phyloP scores from a whole-genome alignment of 2,888 invertebrate genomes.

The Cheiracanthium punctorium region DNA sequence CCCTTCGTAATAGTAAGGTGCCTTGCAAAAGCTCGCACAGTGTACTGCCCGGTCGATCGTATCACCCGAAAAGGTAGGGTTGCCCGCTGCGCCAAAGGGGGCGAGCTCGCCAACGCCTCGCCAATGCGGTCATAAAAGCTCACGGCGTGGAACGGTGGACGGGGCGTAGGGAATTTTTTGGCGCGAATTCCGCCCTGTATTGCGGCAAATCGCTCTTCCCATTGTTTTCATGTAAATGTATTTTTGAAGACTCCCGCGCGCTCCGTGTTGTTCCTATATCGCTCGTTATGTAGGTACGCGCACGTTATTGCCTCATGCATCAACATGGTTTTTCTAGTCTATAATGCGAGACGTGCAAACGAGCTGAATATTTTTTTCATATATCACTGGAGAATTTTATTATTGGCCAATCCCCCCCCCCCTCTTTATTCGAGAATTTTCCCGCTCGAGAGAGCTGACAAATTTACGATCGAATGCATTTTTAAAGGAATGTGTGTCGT shows the following conservation, averaged over 20 bases:
- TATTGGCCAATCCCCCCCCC: no score
- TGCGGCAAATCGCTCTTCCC: slow-evolving; percentile 61
- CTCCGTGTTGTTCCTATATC: not conserved
- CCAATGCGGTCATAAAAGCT: slow-evolving; percentile 57
- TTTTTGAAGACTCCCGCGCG: slow-evolving; percentile 50
- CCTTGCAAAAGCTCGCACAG: slow-evolving; percentile 49
- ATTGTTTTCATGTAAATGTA: slow-evolving; percentile 65
- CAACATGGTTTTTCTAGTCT: slow-evolving; percentile 12
- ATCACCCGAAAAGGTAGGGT: slow-evolving; percentile 65
- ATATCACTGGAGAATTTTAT: not conserved
- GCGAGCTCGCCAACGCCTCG: slow-evolving; percentile 39
- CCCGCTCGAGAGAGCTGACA: not conserved
- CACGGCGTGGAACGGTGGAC: slow-evolving; percentile 17
- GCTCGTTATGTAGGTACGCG: slow-evolving; percentile 5
- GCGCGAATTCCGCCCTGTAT: slow-evolving; percentile 38
- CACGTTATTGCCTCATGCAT: slow-evolving; percentile 38
- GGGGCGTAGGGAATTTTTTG: slow-evolving; percentile 25
- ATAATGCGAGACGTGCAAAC: not conserved
- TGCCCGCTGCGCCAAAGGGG: slow-evolving; percentile 61
- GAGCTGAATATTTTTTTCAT: not conserved
- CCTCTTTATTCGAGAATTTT: no score
- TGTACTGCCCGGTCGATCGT: slow-evolving; percentile 67
- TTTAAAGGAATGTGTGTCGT: no score
- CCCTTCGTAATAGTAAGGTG: slow-evolving; percentile 50
- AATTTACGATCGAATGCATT: not conserved